Evolutionary conservation across 2,888 invertebrate species (phyloP), one percentile per base, ranked within the genome.

Genomic region (Tyria jacobaeae): DNA sequence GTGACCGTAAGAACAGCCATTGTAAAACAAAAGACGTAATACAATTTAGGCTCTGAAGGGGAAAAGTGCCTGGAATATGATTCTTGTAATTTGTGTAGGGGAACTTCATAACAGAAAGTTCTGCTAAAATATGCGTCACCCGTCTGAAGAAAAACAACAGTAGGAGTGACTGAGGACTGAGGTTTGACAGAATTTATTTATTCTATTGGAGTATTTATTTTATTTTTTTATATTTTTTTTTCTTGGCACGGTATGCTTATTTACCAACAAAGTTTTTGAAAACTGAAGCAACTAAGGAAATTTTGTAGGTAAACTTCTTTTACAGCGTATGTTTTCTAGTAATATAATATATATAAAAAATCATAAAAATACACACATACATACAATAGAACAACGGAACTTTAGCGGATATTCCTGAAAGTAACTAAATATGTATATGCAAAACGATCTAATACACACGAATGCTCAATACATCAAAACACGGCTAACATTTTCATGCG

Each of bases 401-500:
- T 21, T 17, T 21, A 21, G 21, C 3, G 10, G 5, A 3, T 21
- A 21, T 44, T 21, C 44, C 21, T 17, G 12, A 44, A 21, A 10
- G 9, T 17, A 4, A 27, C 7, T 14, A 39, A 27, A 49, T 14
- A 57, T 7, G 31, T 21, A 0, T 37, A 47, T 10, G 34, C 17
- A 25, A n/a, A 49, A 39, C 41, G 39, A 59, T 27, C 24, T 27
- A 51, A n/a, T 21, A 57, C 50, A 64, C 60, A 35, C 7, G 15
- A 37, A n/a, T 25, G 9, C 6, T 2, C 17, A 31, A 50, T 15
- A 17, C 14, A 50, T 41, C 41, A 51, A 25, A 50, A 44, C 37
- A 68, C 21, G 14, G 59, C 52, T 51, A 64, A 55, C 63, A 74
- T 75, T 71, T 71, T 62, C 68, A 76, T 68, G 73, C 75, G 57